phyloP scores from a whole-genome alignment of 2,113 vertebrate genomes.

The Podocnemis expansa region DNA sequence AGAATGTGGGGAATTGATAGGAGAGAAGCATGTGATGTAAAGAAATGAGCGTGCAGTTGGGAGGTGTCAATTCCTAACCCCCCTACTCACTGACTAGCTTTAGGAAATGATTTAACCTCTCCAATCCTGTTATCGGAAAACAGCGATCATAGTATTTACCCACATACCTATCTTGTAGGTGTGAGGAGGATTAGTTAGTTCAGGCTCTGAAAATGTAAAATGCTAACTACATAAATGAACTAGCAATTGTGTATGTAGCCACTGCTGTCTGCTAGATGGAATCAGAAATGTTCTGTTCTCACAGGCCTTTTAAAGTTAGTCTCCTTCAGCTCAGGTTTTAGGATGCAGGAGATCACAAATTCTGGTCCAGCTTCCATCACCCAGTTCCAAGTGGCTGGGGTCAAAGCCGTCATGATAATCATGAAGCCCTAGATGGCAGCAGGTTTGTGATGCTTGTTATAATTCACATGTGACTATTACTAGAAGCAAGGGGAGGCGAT shows the following conservation, averaged over 20 bases:
- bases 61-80: neutral
- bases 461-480: neutral
- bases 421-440: neutral
- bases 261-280: accelerated
- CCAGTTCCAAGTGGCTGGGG: neutral
- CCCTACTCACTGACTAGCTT: accelerated
- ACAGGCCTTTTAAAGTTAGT: neutral
- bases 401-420: neutral
- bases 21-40: neutral
- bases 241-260: accelerated
- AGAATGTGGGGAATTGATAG: neutral
- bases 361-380: neutral
- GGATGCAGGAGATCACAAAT: neutral
- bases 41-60: neutral
- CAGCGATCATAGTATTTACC: neutral
- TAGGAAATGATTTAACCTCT: neutral
- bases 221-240: neutral
- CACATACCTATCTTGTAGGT: neutral
- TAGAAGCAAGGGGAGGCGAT: neutral
- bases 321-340: neutral
- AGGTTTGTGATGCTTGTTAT: neutral
- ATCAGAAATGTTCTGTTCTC: neutral
- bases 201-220: neutral
- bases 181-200: neutral
- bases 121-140: neutral